phyloP scores from a whole-genome alignment of 2,113 vertebrate species.

The Entosphenus tridentatus region DNA sequence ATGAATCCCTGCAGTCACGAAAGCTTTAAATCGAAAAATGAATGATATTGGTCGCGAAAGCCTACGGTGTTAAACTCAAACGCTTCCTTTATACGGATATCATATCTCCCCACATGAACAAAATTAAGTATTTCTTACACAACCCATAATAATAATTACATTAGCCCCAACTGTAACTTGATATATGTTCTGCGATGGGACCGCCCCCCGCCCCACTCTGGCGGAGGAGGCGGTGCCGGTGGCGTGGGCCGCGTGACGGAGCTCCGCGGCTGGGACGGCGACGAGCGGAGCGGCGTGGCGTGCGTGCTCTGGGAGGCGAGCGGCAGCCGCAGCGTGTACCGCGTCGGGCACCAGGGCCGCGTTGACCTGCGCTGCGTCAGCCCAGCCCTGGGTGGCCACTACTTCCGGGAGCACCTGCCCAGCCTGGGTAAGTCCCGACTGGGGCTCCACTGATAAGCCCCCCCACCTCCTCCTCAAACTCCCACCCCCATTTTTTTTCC shows the following conservation, averaged over 20 bases:
- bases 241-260: conserved; percentile 75
- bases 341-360: conserved; percentile 90
- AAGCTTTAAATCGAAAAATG: too few relatives aligned
- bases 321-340: conserved; percentile 82
- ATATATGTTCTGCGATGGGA: conserved; percentile 17
- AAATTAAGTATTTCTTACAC: too few relatives aligned
- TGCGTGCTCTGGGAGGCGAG: conserved; percentile 68
- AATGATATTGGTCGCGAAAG: too few relatives aligned
- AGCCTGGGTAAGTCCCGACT: conserved; percentile 37
- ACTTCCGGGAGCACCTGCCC: conserved; percentile 88
- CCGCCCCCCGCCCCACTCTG: not conserved
- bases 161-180: too few relatives aligned
- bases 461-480: not conserved
- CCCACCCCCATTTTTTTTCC: not conserved
- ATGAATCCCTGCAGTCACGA: too few relatives aligned
- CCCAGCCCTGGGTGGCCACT: conserved; percentile 66
- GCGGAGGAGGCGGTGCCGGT: conserved; percentile 56
- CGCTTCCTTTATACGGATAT: too few relatives aligned
- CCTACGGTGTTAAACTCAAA: too few relatives aligned
- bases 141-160: too few relatives aligned
- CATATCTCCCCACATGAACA: too few relatives aligned
- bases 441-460: not conserved
- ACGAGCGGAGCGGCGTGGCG: conserved; percentile 77
- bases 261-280: conserved; percentile 92
- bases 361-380: conserved; percentile 79